Evolutionary conservation across 2,797 vertebrate genomes (phyloP).

Genomic region (Platyrinchus mystaceus): DNA sequence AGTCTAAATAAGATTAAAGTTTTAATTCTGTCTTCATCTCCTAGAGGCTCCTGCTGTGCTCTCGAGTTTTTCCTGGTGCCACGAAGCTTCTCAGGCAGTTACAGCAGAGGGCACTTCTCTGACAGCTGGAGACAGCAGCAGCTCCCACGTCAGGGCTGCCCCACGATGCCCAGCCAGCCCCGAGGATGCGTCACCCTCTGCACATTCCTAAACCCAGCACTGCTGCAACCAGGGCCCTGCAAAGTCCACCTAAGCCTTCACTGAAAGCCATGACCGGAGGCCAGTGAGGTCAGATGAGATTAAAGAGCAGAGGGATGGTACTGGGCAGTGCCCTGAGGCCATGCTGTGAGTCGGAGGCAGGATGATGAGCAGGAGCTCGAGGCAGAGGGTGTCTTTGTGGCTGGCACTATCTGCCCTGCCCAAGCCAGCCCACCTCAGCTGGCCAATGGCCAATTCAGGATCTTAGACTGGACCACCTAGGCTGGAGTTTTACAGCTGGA

Average conservation of each 20-base stretch:
- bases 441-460: not conserved
- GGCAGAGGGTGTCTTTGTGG: not conserved
- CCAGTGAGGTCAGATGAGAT: accelerated
- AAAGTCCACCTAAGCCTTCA: not conserved
- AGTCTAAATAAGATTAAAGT: slow-evolving; percentile 51
- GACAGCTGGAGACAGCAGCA: not conserved
- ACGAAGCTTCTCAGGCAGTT: slow-evolving; percentile 15
- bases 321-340: not conserved
- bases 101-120: slow-evolving; percentile 48
- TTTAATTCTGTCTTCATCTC: slow-evolving; percentile 50
- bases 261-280: not conserved
- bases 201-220: not conserved
- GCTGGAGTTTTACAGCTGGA: not conserved
- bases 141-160: not conserved
- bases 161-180: accelerated
- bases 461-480: not conserved
- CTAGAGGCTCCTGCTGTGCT: slow-evolving; percentile 24
- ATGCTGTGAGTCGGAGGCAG: accelerated
- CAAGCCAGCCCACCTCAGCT: not conserved
- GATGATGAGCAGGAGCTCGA: not conserved
- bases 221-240: not conserved
- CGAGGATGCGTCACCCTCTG: accelerated
- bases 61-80: slow-evolving; percentile 25
- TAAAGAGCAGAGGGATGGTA: not conserved
- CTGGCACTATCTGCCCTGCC: accelerated